Base-by-base conservation (phyloP, 2,888 invertebrate genomes). In the Harmothoe impar region DNA sequence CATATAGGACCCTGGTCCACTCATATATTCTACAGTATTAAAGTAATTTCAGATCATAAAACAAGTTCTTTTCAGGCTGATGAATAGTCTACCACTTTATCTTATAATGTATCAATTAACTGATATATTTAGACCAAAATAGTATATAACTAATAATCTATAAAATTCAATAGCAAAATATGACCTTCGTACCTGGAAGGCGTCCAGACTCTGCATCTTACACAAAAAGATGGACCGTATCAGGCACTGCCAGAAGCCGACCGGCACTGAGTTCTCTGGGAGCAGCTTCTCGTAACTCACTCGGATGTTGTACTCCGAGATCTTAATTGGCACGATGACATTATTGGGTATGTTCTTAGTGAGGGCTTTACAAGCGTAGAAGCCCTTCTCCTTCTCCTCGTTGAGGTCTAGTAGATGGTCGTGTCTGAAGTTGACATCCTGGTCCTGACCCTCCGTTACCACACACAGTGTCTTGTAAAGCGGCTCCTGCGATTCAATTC, bases 221-320 rank as follows among this genome's bases (percentile, higher is more conserved):
- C 92, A 92, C 52, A 92, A 35, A 84, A 92, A 92, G 25, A 92
- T 51, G 25, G 91, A 91, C 68, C 91, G 68, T 3, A 91, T 89
- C 17, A 92, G 17, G 56, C 92, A 89, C 29, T 90, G 68, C 12
- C 89, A 68, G 68, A 92, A 91, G 20, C 92, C 91, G 12, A 92
- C 92, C 0, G 92, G 92, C 25, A 92, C 92, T 31, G 90, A 88
- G 62, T 91, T 91, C 54, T 92, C 92, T 29, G 90, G 84, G 0
- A 92, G 91, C 20, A 93, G 81, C 77, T 92, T 92, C 52, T 91
- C 43, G 84, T 93, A 93, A 51, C 91, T 93, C 17, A 93, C 92
- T 12, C 29, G 90, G 68, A 92, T 92, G 90, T 92, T 91, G 72
- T 89, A 92, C 62, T 90, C 91, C 0, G 78, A 54, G 10, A 92